A percentile compares a stretch with the other conserved stretches of the same genome.
Conservation (phyloP, 2,797 vertebrate species). For the Oreochromis mossambicus region DNA sequence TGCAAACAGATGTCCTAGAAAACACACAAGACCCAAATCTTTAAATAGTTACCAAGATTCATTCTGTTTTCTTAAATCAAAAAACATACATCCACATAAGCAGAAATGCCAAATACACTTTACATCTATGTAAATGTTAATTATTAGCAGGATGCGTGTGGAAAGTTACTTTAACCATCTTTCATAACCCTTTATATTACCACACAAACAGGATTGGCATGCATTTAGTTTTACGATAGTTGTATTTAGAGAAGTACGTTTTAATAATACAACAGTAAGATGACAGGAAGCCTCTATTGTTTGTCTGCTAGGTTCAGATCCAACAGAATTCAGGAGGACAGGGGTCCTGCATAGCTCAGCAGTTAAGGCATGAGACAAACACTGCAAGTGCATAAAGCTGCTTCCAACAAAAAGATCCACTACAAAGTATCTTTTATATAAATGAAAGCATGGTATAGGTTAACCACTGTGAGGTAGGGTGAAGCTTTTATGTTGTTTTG, state of each 20-base stretch:
- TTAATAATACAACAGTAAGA: neutral
- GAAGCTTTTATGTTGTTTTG: neutral
- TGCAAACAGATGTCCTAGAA: neutral
- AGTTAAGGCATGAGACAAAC: neutral
- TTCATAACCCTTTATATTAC: neutral
- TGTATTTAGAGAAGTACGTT: neutral
- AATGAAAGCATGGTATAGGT: neutral
- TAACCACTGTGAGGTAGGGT: neutral
- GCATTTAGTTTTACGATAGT: neutral
- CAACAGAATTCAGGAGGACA: constrained; percentile 1
- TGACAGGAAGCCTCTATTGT: neutral
- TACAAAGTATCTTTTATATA: neutral
- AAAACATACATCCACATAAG: neutral
- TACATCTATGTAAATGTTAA: neutral
- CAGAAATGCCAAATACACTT: neutral
- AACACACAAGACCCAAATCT: neutral
- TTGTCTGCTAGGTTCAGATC: constrained; percentile 5
- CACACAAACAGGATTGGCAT: neutral
- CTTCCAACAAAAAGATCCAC: neutral
- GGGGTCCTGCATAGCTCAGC: neutral
- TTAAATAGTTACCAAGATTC: neutral
- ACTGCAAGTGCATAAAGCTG: neutral
- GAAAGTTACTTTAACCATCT: neutral
- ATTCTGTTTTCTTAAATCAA: neutral
- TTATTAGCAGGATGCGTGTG: neutral